Evolutionary conservation across 2,888 invertebrate genomes (phyloP).

Genomic region (Mechanitis mazaeus): DNA sequence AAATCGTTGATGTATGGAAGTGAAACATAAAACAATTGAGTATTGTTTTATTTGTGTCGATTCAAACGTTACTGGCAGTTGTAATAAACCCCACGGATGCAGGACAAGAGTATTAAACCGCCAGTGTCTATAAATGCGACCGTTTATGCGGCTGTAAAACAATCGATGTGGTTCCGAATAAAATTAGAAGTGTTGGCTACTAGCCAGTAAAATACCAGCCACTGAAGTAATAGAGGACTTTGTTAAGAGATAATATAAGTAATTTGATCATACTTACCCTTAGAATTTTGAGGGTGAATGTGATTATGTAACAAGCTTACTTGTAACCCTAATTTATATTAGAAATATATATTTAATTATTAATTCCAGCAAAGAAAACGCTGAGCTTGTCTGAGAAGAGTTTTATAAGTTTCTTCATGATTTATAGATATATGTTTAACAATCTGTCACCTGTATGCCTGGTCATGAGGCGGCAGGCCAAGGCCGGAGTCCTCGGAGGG

Average conservation of each 20-base stretch:
- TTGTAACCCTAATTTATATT: no score
- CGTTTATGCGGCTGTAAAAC: conserved; percentile 64
- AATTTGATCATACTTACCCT: conserved; percentile 10
- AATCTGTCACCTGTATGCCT: conserved; percentile 79
- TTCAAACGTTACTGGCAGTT: conserved; percentile 52
- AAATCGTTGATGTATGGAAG: conserved; percentile 4
- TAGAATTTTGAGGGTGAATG: neutral
- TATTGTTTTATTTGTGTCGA: conserved; percentile 36
- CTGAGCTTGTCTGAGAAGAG: no score
- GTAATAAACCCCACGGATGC: conserved; percentile 53
- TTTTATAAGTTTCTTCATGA: neutral
- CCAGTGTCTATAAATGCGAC: conserved; percentile 58
- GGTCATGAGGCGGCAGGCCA: conserved; percentile 88
- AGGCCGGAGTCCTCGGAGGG: conserved; percentile 97
- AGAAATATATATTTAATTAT: no score
- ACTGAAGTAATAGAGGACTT: conserved; percentile 9
- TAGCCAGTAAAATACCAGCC: conserved; percentile 59
- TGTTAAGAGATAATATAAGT: conserved; percentile 2
- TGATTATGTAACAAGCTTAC: no score
- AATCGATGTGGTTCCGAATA: conserved; percentile 64
- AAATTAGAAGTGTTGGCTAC: conserved; percentile 62
- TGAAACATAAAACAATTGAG: neutral
- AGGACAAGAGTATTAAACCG: conserved; percentile 54
- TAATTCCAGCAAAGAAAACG: no score
- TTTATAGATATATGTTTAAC: conserved; percentile 29